Percentiles rank a stretch among this genome's conserved stretches.
phyloP scores from a whole-genome alignment of 2,797 vertebrate genomes.

The Antennarius maculatus region DNA sequence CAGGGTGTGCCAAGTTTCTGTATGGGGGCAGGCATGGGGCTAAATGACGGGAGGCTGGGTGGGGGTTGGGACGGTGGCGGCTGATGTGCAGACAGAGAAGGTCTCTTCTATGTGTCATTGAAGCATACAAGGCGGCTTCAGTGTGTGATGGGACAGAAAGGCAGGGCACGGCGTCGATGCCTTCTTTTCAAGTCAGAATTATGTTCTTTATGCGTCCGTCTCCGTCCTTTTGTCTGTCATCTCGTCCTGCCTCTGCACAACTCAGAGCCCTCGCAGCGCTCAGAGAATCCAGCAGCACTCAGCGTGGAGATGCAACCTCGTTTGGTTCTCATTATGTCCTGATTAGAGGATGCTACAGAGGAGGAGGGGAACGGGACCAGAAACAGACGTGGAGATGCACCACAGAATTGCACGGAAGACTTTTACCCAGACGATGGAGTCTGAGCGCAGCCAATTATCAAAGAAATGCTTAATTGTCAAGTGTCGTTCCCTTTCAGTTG shows the following conservation, averaged over 20 bases:
- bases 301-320: slow-evolving; percentile 78
- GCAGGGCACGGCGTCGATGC: slow-evolving; percentile 48
- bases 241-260: slow-evolving; percentile 42
- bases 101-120: slow-evolving; percentile 71
- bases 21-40: slow-evolving; percentile 68
- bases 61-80: slow-evolving; percentile 70
- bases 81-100: slow-evolving; percentile 75
- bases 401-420: slow-evolving; percentile 42
- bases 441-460: slow-evolving; percentile 46
- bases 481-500: slow-evolving; percentile 39
- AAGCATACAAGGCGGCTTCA: slow-evolving; percentile 72
- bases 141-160: slow-evolving; percentile 70
- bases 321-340: slow-evolving; percentile 85
- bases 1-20: slow-evolving; percentile 83
- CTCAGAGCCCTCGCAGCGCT: slow-evolving; percentile 41
- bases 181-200: slow-evolving; percentile 61
- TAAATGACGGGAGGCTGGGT: slow-evolving; percentile 63
- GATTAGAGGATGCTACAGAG: slow-evolving; percentile 76
- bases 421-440: slow-evolving; percentile 17
- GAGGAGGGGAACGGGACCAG: slow-evolving; percentile 66
- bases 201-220: slow-evolving; percentile 46
- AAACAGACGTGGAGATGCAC: slow-evolving; percentile 63
- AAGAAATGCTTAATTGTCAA: slow-evolving; percentile 44
- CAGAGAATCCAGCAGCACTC: slow-evolving; percentile 63
- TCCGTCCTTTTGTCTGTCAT: slow-evolving; percentile 33